Base-by-base conservation (phyloP, 2,888 invertebrate species). In the Drosophila prostipennis region DNA sequence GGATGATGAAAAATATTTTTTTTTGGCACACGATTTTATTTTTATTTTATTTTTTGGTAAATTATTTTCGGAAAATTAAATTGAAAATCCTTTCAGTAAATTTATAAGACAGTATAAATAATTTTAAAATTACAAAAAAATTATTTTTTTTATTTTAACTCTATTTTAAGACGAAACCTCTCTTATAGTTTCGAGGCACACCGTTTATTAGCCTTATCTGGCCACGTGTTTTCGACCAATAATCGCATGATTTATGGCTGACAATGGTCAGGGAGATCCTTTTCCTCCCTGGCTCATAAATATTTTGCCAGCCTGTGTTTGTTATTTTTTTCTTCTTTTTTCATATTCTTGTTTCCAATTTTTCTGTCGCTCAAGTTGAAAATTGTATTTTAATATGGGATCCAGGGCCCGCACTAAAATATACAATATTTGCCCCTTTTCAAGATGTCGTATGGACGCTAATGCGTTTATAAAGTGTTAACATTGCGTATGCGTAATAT, bases 381-480 rank as follows among this genome's bases (percentile, higher is more conserved):
- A 88, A 84, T 83, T 71, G 61, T 77, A 49, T 83, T 87, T 82
- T 86, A 77, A 84, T 83, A 64, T 69, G 74, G 58, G 68, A 46
- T 7, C 14, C 23, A 10, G 14, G 14, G 37, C 10, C 23, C 32
- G 16, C 5, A 19, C 48, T 19, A 14, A 48, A 39, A 59, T 60
- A 45, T 36, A 19, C 26, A 29, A 48, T 49, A 64, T 67, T 65
- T 39, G 56, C 23, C 55, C 49, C 16, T 39, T 49, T 52, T 36
- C 11, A 14, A 34, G 52, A 32, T 39, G 39, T n/a, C 51, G 42
- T 13, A 23, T 19, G 40, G 39, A 32, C 52, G 72, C 86, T 80
- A 88, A 88, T 88, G 76, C 72, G 80, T 80, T 86, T 87, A 84
- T 87, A 87, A 84, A 87, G 83, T 84, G 84, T 74, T 87, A 87